phyloP scores from a whole-genome alignment of 1,140 invertebrate genomes.

The Drosophila azteca region DNA sequence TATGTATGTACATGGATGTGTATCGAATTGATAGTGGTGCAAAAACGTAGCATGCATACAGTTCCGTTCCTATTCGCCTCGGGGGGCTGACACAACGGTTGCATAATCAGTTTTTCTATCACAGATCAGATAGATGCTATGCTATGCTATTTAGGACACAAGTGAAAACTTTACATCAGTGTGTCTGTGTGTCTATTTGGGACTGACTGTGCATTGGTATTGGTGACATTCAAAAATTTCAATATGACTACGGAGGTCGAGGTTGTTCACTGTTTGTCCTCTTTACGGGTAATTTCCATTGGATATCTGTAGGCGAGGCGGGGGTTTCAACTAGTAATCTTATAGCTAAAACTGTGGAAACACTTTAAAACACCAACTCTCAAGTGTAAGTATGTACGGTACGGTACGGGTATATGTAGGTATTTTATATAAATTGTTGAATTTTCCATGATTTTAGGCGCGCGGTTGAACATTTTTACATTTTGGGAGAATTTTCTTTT shows the following conservation, averaged over 20 bases:
- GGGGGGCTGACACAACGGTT: constrained; percentile 27
- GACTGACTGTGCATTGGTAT: constrained; percentile 42
- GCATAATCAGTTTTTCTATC: constrained; percentile 55
- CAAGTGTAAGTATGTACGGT: constrained; percentile 45
- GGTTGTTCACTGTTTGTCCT: constrained; percentile 43
- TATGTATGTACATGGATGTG: too few species aligned
- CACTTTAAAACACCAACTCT: constrained; percentile 65
- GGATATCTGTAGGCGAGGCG: constrained; percentile 24
- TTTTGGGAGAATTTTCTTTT: constrained; percentile 27
- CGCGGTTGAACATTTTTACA: constrained; percentile 39
- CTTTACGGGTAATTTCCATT: constrained; percentile 23
- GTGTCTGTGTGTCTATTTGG: constrained; percentile 41
- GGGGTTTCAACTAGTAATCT: constrained; percentile 24
- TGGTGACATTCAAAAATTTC: constrained; percentile 60
- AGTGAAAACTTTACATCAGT: constrained; percentile 48
- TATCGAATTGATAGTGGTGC: too few species aligned
- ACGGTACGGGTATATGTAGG: constrained; percentile 29
- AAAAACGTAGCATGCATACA: constrained; percentile 14
- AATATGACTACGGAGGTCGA: constrained; percentile 49
- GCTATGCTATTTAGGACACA: constrained; percentile 30
- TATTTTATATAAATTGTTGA: constrained; percentile 45
- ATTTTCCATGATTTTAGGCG: constrained; percentile 31
- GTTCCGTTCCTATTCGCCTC: constrained; percentile 1
- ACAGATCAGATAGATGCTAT: constrained; percentile 48
- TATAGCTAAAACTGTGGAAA: constrained; percentile 41